A percentile compares a stretch with the other conserved stretches of the same genome.
phyloP scores from a whole-genome alignment of 1,140 invertebrate genomes.

The Drosophila azteca region DNA sequence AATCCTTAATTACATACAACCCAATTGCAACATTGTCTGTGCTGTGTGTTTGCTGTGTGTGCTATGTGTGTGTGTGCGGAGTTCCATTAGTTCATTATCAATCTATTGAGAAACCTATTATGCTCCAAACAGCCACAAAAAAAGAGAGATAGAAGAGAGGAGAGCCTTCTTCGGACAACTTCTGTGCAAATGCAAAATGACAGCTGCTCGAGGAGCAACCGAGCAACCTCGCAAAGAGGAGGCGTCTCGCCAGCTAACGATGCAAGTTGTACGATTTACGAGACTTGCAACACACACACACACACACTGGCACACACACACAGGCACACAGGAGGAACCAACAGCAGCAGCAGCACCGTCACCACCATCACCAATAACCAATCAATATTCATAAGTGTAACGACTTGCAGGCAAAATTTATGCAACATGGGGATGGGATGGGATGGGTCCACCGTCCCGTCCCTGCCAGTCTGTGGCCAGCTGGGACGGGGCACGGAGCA shows the following conservation, averaged over 20 bases:
- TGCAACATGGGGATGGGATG: conserved; percentile 27
- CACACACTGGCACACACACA: background rate
- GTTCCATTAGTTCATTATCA: conserved; percentile 46
- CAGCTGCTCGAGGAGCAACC: conserved; percentile 18
- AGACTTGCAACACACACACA: conserved; percentile 9
- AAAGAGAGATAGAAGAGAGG: conserved; percentile 21
- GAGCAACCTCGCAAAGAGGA: conserved; percentile 7
- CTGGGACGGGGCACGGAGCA: background rate
- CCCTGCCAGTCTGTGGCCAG: conserved; percentile 7
- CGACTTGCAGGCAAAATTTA: conserved; percentile 61
- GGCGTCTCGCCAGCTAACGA: conserved; percentile 55
- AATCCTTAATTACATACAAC: conserved; percentile 34
- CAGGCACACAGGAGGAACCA: background rate
- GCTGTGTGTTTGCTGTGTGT: too few species aligned
- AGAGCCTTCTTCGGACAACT: conserved; percentile 29
- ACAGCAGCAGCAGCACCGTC: conserved; percentile 11
- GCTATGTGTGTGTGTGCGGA: background rate
- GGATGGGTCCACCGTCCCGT: conserved; percentile 13
- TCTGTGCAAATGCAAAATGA: conserved; percentile 63
- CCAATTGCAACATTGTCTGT: conserved; percentile 16
- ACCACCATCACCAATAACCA: conserved; percentile 64
- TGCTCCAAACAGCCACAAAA: conserved; percentile 20
- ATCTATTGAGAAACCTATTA: conserved; percentile 49
- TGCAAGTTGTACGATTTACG: conserved; percentile 59
- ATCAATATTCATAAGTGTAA: conserved; percentile 79